These are phyloP conservation scores for Heteromormyrus szaboi DNA, from an alignment of 2,797 vertebrate genomes.

Conservation along the genomic window DNA sequence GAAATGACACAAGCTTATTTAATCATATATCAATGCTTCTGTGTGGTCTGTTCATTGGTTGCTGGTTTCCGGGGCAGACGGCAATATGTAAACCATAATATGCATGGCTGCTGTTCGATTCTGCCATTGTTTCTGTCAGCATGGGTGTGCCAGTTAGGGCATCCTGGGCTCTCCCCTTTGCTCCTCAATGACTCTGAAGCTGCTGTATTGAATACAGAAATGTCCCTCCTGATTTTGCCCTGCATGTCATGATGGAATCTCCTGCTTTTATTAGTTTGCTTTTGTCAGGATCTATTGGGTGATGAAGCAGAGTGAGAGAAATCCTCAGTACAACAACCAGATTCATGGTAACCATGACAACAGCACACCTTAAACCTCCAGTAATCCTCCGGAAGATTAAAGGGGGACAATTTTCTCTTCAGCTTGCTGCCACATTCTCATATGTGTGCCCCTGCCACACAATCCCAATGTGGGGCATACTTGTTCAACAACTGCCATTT, in stretches of 20 bases:
- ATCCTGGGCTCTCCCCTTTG: background rate
- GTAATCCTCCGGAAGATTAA: slow-evolving; percentile 37
- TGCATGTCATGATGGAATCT: background rate
- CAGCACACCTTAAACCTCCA: slow-evolving; percentile 44
- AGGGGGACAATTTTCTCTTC: slow-evolving; percentile 18
- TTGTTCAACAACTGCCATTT: background rate
- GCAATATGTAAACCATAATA: background rate
- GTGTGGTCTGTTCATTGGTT: background rate
- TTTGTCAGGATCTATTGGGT: slow-evolving; percentile 24
- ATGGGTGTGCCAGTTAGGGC: background rate
- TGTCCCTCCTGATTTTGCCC: background rate
- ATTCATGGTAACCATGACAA: slow-evolving; percentile 45
- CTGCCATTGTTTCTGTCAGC: background rate
- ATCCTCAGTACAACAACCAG: slow-evolving; percentile 35
- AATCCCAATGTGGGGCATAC: background rate
- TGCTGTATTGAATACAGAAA: background rate
- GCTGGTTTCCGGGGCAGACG: background rate
- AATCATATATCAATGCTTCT: background rate
- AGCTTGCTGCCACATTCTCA: slow-evolving; percentile 15
- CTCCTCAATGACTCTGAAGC: background rate
- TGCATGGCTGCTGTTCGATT: background rate
- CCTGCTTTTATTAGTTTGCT: slow-evolving; percentile 20
- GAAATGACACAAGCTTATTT: background rate
- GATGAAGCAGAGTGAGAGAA: slow-evolving; percentile 24
- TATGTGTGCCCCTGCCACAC: background rate